These are phyloP conservation scores for Cyanoderma ruficeps DNA, from an alignment of 2,113 vertebrate genomes.

Conservation along the genomic window DNA sequence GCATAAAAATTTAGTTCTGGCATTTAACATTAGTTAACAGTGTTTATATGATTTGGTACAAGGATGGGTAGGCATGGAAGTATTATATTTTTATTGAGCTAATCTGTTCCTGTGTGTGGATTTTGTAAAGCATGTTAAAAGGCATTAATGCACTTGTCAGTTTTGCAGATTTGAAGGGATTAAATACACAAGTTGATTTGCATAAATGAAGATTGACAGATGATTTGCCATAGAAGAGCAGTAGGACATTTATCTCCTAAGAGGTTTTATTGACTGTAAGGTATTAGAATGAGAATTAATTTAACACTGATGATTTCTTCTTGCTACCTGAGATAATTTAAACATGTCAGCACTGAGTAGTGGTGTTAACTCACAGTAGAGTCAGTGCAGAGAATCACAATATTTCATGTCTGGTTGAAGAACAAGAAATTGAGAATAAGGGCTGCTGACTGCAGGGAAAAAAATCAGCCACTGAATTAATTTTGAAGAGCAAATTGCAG, in stretches of 20 bases:
- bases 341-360: neutral
- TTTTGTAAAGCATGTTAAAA: neutral
- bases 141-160: neutral
- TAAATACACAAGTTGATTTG: neutral
- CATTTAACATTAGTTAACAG: neutral
- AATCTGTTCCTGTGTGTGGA: neutral
- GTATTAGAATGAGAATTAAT: neutral
- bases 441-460: neutral
- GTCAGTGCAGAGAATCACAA: neutral
- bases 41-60: neutral
- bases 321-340: neutral
- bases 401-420: neutral
- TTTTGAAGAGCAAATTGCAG: neutral
- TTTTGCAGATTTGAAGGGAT: neutral
- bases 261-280: neutral
- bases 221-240: neutral
- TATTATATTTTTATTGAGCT: neutral
- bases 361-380: neutral
- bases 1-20: neutral
- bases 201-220: neutral
- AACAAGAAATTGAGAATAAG: neutral
- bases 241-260: neutral
- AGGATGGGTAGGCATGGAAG: neutral
- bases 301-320: neutral
- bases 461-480: neutral